phyloP scores from a whole-genome alignment of 2,888 invertebrate species.

The Patella ulyssiponensis region DNA sequence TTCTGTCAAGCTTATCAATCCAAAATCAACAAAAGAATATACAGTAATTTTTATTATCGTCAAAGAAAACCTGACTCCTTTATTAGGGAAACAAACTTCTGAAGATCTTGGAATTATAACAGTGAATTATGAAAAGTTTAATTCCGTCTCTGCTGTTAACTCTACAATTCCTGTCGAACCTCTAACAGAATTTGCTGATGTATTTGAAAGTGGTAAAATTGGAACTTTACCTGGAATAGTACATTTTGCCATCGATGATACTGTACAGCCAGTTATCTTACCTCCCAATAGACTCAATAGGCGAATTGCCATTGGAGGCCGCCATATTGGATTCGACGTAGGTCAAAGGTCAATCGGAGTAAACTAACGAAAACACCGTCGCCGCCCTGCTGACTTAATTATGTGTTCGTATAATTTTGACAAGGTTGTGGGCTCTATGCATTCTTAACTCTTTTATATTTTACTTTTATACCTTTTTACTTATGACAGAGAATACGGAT shows the following conservation, averaged over 20 bases:
- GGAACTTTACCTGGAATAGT: constrained; percentile 10
- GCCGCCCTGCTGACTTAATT: too few relatives aligned
- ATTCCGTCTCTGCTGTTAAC: not conserved
- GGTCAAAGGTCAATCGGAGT: too few relatives aligned
- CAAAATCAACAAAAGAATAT: not conserved
- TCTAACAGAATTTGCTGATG: not conserved
- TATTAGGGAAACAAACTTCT: constrained; percentile 13
- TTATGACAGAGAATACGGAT: too few relatives aligned
- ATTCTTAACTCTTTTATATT: too few relatives aligned
- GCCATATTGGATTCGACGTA: too few relatives aligned
- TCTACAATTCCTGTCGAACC: not conserved
- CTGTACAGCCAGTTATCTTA: constrained; percentile 3
- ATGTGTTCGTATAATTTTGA: too few relatives aligned
- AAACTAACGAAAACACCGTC: too few relatives aligned
- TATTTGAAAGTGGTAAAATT: not conserved
- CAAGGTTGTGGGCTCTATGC: too few relatives aligned
- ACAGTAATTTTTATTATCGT: not conserved
- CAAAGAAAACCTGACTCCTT: not conserved
- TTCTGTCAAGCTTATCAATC: not conserved
- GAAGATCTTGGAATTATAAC: not conserved
- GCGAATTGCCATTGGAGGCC: too few relatives aligned
- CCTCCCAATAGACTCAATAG: too few relatives aligned
- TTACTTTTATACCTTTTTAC: too few relatives aligned
- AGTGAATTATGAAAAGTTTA: constrained; percentile 11
- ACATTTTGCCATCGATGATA: constrained; percentile 6